These are phyloP conservation scores for Pseudocheirus occidentalis DNA, from an alignment of 2,797 vertebrate species.

Conservation along the genomic window DNA sequence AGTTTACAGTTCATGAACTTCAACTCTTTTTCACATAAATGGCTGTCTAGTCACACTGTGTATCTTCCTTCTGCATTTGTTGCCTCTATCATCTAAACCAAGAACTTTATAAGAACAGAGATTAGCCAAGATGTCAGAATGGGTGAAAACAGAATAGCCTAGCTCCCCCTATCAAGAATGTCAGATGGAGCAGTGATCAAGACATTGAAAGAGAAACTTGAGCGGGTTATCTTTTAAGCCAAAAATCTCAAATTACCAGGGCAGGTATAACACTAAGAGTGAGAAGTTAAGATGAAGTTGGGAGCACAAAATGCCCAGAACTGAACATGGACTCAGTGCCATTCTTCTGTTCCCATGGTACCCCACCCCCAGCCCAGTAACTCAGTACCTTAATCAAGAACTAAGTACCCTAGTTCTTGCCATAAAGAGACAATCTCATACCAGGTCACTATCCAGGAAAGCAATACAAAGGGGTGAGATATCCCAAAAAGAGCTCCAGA, in stretches of 20 bases:
- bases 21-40: neutral
- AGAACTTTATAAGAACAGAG: neutral
- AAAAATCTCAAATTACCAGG: neutral
- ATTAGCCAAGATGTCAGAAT: neutral
- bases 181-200: neutral
- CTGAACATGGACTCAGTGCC: neutral
- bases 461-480: neutral
- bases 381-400: neutral
- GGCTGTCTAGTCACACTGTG: neutral
- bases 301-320: neutral
- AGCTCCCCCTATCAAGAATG: neutral
- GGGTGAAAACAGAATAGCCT: neutral
- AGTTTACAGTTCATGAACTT: neutral
- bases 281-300: neutral
- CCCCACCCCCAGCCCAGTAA: neutral
- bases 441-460: neutral
- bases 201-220: neutral
- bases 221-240: neutral
- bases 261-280: neutral
- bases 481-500: neutral
- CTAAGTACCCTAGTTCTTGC: neutral
- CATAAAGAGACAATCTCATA: neutral
- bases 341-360: neutral
- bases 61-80: neutral
- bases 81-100: neutral